Conservation (phyloP, 2,113 vertebrate genomes). For the Paratilapia polleni region DNA sequence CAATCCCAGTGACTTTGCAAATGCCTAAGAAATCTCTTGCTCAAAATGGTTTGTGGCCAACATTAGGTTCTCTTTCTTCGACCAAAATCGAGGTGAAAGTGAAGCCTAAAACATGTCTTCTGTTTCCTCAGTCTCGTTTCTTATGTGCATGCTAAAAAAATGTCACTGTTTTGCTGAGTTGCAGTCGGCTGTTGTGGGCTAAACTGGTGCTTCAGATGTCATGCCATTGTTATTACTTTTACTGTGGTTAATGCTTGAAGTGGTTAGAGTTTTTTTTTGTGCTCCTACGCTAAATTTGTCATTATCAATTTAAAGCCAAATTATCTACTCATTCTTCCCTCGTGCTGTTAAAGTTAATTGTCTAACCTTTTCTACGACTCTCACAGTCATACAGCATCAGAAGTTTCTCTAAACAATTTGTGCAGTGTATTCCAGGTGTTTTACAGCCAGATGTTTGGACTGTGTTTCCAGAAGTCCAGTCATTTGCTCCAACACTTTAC, state of each 20-base stretch:
- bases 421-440: slow-evolving; percentile 6
- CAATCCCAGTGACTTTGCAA: background rate
- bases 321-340: background rate
- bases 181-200: background rate
- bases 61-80: background rate
- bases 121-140: background rate
- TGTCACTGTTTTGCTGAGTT: background rate
- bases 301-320: background rate
- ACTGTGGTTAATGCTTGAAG: background rate
- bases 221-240: background rate
- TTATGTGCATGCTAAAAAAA: background rate
- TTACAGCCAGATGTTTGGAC: background rate
- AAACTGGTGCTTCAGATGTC: background rate
- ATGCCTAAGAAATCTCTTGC: background rate
- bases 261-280: background rate
- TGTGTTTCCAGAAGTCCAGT: background rate
- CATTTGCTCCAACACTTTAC: background rate
- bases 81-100: background rate
- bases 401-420: background rate
- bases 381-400: background rate
- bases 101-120: background rate
- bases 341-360: too few relatives aligned
- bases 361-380: background rate
- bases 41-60: background rate
- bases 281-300: background rate